These are phyloP conservation scores for Hypolimnas misippus DNA, from an alignment of 2,888 invertebrate genomes.

Conservation along the genomic window DNA sequence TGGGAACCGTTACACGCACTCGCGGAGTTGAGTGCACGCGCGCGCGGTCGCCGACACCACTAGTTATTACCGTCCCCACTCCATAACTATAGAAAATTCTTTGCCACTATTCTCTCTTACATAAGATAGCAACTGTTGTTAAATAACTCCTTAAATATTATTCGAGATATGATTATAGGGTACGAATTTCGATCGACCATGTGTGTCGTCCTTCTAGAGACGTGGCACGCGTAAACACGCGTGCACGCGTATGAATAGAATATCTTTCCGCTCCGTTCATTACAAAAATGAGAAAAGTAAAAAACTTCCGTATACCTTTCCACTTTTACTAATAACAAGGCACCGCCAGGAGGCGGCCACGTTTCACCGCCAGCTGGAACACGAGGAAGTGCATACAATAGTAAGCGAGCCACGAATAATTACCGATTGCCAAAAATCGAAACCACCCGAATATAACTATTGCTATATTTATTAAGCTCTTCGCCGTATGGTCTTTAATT, in stretches of 20 bases:
- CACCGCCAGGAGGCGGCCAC: constrained; percentile 61
- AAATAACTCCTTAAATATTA: constrained; percentile 29
- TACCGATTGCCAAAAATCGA: constrained; percentile 68
- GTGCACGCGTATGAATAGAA: constrained; percentile 47
- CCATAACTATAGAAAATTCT: constrained; percentile 40
- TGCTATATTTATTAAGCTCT: constrained; percentile 45
- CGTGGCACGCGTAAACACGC: constrained; percentile 51
- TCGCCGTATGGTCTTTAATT: constrained; percentile 52
- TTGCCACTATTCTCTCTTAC: constrained; percentile 28
- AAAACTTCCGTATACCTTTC: constrained; percentile 58
- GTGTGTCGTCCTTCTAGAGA: constrained; percentile 47
- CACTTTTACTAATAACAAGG: constrained; percentile 73
- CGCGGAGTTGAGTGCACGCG: constrained; percentile 77
- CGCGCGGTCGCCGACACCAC: constrained; percentile 78
- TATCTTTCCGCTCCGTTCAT: constrained; percentile 27
- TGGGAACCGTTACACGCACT: constrained; percentile 76
- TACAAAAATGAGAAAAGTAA: constrained; percentile 63
- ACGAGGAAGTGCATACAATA: constrained; percentile 72
- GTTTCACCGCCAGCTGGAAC: constrained; percentile 75
- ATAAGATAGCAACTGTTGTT: constrained; percentile 28
- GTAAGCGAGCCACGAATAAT: constrained; percentile 55
- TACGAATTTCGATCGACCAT: constrained; percentile 30
- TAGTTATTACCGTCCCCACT: constrained; percentile 56
- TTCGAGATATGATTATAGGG: constrained; percentile 26
- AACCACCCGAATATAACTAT: constrained; percentile 52